Base-by-base conservation (phyloP, 2,888 invertebrate species). In the Chelonus formosanus region DNA sequence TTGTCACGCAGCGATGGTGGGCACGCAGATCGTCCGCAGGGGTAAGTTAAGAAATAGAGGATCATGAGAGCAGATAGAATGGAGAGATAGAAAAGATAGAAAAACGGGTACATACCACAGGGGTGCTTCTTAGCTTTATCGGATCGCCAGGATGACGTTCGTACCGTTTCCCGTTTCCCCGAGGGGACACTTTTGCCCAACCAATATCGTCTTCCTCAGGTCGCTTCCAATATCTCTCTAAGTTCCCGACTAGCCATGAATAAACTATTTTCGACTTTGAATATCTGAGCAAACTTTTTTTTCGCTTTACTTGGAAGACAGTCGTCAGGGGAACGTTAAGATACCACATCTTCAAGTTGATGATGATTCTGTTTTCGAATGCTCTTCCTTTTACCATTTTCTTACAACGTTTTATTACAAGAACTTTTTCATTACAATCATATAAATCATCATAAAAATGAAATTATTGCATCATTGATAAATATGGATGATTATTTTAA, bases 261-360 rank as follows among this genome's bases (percentile, higher is more conserved):
- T 84, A 84, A 84, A 84, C 84, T 84, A 84, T 84, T 80, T 73
- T 74, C 79, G 80, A 83, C 82, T 84, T 84, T 84, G 84, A 84
- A 84, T 84, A 84, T 83, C 81, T 77, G 78, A 82, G 76, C 69
- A 67, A 62, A 65, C 62, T 59, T 64, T 67, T 60, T 68, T 66
- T 63, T 63, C 63, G 63, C 20, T 48, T 56, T 4, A 55, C 36
- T 45, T 44, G 62, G 48, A 56, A 43, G 58, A 52, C 43, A 57
- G 58, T 64, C 64, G 52, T 57, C 58, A n/a, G 57, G 45, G 58
- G 50, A 57, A 48, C 50, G 50, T 43, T 35, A 43, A 4, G 55
- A 55, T 63, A 47, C 50, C 10, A 36, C 31, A 31, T 40, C 43
- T 20, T 43, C 57, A 32, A 31, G 32, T 20, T 20, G 20, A 43